Conservation (phyloP, 2,113 vertebrate species). For the Gallinago media region DNA sequence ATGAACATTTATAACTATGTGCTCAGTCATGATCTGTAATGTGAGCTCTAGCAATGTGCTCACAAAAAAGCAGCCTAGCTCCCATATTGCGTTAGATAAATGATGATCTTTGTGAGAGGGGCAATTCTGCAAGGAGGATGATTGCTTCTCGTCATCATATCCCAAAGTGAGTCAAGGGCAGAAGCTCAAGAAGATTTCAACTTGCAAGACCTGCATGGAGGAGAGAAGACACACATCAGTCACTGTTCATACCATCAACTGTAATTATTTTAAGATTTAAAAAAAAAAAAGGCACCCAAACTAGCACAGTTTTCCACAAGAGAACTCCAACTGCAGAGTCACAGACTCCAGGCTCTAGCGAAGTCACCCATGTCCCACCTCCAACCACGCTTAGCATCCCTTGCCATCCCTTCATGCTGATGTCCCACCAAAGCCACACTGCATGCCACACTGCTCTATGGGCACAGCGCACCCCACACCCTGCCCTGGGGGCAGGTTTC, state of each 20-base stretch:
- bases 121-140: background rate
- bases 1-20: accelerated
- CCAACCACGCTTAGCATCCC: background rate
- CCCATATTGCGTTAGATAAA: accelerated
- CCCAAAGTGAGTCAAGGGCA: background rate
- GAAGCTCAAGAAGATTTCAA: background rate
- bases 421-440: accelerated
- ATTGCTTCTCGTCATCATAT: background rate
- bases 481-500: background rate
- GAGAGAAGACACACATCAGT: background rate
- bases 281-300: background rate
- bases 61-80: background rate
- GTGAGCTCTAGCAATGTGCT: background rate
- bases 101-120: background rate
- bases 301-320: background rate
- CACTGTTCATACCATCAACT: background rate
- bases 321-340: background rate
- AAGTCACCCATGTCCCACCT: background rate
- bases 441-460: accelerated
- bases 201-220: background rate
- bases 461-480: background rate
- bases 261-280: background rate
- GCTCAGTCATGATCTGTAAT: background rate
- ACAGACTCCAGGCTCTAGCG: background rate
- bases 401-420: accelerated